Conservation (phyloP, 2,113 vertebrate species). For the Pitta sordida region DNA sequence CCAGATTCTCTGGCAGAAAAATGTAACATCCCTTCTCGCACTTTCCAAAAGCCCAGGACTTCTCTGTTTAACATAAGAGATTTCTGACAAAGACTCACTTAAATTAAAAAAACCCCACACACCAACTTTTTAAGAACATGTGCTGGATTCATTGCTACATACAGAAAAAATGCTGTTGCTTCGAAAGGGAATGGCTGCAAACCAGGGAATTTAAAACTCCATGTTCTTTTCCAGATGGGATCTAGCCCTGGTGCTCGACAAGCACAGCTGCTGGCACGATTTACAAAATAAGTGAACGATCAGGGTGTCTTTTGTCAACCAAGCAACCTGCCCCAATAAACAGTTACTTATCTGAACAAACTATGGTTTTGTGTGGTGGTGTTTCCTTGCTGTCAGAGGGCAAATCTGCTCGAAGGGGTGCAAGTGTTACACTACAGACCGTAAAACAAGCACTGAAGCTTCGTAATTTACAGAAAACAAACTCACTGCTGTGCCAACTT, state of each 20-base stretch:
- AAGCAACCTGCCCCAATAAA: neutral
- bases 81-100: neutral
- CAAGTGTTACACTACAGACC: rapidly evolving
- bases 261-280: neutral
- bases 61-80: neutral
- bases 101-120: no score
- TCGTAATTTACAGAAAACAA: rapidly evolving
- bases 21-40: neutral
- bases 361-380: rapidly evolving
- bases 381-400: neutral
- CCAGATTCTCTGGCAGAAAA: neutral
- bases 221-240: neutral
- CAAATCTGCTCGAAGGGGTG: neutral
- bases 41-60: rapidly evolving
- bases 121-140: neutral
- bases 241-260: neutral
- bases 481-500: rapidly evolving
- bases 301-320: neutral
- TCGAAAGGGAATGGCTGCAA: neutral
- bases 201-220: neutral
- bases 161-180: neutral
- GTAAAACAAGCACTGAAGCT: rapidly evolving
- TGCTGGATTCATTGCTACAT: neutral
- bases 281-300: neutral
- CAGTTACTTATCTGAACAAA: neutral